Conservation (phyloP, 2,113 vertebrate genomes). For the Hemicordylus capensis region DNA sequence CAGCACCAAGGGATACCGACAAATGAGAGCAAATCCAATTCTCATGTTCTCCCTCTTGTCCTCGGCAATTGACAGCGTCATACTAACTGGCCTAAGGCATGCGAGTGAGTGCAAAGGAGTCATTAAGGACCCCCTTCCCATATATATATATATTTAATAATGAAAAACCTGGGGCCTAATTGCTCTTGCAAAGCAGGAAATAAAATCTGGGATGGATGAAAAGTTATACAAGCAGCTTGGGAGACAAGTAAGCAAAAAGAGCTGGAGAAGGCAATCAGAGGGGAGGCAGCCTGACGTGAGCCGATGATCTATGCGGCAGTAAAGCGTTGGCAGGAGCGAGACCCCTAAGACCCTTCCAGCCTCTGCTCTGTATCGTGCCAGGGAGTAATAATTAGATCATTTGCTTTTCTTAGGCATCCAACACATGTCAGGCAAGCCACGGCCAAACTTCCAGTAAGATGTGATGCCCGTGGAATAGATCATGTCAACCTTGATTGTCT, state of each 20-base stretch:
- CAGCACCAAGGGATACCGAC: not conserved
- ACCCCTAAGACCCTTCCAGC: not conserved
- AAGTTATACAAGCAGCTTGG: not conserved
- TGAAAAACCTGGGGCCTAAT: not conserved
- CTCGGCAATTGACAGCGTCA: not conserved
- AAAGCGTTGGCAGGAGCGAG: not conserved
- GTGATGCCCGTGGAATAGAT: not conserved
- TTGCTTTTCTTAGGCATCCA: not conserved
- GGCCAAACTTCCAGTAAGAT: not conserved
- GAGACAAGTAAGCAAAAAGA: conserved; percentile 3
- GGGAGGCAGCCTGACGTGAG: not conserved
- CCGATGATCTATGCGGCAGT: conserved; percentile 4
- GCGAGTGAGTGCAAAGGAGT: not conserved
- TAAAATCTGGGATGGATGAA: not conserved
- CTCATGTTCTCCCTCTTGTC: not conserved
- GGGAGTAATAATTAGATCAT: conserved; percentile 6
- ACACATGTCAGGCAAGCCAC: not conserved
- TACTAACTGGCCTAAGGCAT: not conserved
- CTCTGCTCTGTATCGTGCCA: not conserved
- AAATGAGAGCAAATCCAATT: no score
- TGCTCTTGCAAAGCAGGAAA: not conserved
- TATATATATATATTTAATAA: no score
- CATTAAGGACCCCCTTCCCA: not conserved
- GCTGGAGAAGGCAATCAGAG: not conserved
- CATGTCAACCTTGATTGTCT: not conserved